phyloP scores from a whole-genome alignment of 2,113 vertebrate genomes.

The Scomber japonicus region DNA sequence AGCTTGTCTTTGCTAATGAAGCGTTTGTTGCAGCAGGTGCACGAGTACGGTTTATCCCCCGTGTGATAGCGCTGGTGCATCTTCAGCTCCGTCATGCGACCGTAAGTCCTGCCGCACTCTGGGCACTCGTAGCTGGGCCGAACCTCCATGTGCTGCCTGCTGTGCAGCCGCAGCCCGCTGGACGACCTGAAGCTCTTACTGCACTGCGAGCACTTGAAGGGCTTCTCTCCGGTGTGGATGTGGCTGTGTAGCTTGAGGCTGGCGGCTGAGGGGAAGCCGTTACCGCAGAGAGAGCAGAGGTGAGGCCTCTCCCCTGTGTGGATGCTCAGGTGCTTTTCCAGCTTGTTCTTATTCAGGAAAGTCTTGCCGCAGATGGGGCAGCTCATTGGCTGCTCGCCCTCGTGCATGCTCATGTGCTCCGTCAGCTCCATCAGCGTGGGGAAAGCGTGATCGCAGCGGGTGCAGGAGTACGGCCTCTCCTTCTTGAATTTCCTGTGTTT shows the following conservation, averaged over 20 bases:
- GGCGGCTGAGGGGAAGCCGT: conserved; percentile 73
- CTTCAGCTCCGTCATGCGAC: conserved; percentile 78
- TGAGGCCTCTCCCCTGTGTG: conserved; percentile 76
- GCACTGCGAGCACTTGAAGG: conserved; percentile 73
- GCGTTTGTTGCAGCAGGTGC: conserved; percentile 78
- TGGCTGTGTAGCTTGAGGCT: conserved; percentile 73
- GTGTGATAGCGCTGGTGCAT: conserved; percentile 83
- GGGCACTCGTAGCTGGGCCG: conserved; percentile 71
- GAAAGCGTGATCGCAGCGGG: conserved; percentile 71
- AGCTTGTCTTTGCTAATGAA: conserved; percentile 80
- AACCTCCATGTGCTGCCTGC: conserved; percentile 74
- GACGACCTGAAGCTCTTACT: conserved; percentile 72
- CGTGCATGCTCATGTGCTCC: conserved; percentile 68
- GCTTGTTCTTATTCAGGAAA: conserved; percentile 76
- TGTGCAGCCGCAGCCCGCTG: conserved; percentile 76
- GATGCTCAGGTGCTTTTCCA: conserved; percentile 76
- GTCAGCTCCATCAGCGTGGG: conserved; percentile 70
- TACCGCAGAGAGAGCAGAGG: conserved; percentile 78
- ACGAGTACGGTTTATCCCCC: conserved; percentile 73
- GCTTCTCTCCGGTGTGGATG: conserved; percentile 78
- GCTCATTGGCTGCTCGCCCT: conserved; percentile 70
- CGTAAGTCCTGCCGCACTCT: conserved; percentile 76
- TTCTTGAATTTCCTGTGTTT: conserved; percentile 73
- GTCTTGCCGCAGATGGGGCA: conserved; percentile 74
- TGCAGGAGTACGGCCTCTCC: conserved; percentile 77